Evolutionary conservation across 1,140 invertebrate species (phyloP).

Genomic region (Dreissena polymorpha): DNA sequence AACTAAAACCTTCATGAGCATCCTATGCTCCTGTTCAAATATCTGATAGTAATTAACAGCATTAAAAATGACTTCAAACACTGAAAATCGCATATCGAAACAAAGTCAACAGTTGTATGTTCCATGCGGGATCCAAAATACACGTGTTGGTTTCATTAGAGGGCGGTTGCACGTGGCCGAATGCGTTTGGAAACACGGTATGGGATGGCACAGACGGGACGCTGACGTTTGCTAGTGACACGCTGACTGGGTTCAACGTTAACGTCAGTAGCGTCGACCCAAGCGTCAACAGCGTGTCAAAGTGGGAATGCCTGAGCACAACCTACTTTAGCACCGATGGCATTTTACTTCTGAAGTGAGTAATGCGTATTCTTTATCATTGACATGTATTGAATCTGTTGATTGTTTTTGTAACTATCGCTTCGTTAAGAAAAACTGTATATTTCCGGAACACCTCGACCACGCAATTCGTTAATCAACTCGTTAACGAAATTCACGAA

Average conservation of each 20-base stretch:
- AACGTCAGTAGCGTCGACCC: neutral
- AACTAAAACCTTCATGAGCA: neutral
- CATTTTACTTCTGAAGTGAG: conserved; percentile 28
- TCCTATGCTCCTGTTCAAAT: too few species aligned
- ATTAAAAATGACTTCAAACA: too few species aligned
- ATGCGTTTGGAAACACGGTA: conserved; percentile 18
- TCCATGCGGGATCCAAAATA: neutral
- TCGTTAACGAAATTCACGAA: too few species aligned
- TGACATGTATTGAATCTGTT: neutral
- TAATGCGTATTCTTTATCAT: neutral
- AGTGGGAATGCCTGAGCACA: conserved; percentile 35
- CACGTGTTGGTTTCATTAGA: conserved; percentile 25
- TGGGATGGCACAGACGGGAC: conserved; percentile 46
- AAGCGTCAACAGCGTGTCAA: neutral
- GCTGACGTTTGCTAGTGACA: conserved; percentile 21
- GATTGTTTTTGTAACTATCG: too few species aligned
- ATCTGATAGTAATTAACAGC: too few species aligned
- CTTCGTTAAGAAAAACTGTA: too few species aligned
- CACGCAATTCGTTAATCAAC: too few species aligned
- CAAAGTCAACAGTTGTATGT: neutral
- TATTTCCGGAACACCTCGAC: neutral
- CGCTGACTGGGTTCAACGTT: conserved; percentile 22
- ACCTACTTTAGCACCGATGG: conserved; percentile 11
- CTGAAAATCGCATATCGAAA: too few species aligned
- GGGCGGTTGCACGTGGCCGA: conserved; percentile 42